These are phyloP conservation scores for Rhynchonycteris naso DNA, from an alignment of 2,797 vertebrate species.

Conservation along the genomic window DNA sequence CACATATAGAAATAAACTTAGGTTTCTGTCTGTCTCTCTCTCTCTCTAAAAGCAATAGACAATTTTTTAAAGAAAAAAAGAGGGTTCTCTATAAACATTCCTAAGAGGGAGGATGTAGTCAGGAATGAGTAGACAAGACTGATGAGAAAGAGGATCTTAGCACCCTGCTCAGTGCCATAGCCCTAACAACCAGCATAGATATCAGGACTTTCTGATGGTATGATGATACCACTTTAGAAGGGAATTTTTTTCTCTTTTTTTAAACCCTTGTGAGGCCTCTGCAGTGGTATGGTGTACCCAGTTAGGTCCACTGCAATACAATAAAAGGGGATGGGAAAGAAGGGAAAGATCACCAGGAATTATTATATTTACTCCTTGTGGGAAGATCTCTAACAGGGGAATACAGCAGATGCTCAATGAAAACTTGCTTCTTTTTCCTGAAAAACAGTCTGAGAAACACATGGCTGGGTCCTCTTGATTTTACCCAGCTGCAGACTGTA, in stretches of 20 bases:
- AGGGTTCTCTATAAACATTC: not conserved
- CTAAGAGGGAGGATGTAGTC: not conserved
- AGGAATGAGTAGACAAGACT: not conserved
- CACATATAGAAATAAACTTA: too few relatives aligned
- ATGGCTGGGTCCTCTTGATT: slow-evolving; percentile 33
- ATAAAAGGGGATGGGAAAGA: not conserved
- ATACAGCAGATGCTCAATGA: slow-evolving; percentile 42
- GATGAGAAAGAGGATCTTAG: not conserved
- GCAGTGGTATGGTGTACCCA: not conserved
- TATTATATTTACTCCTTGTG: not conserved
- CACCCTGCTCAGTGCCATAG: not conserved
- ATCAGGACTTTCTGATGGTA: not conserved
- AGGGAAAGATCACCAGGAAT: not conserved
- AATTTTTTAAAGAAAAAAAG: not conserved
- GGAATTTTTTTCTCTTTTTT: not conserved
- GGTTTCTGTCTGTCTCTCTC: too few relatives aligned
- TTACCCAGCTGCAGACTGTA: slow-evolving; percentile 43
- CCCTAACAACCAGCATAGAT: not conserved
- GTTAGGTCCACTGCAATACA: not conserved
- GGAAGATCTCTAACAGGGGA: not conserved
- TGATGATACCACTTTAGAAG: not conserved
- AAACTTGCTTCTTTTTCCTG: slow-evolving; percentile 55
- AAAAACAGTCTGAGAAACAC: slow-evolving; percentile 55
- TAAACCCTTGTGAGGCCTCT: not conserved
- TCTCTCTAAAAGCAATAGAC: too few relatives aligned